Conservation (phyloP, 2,888 invertebrate genomes). For the Tachystola acroxantha region DNA sequence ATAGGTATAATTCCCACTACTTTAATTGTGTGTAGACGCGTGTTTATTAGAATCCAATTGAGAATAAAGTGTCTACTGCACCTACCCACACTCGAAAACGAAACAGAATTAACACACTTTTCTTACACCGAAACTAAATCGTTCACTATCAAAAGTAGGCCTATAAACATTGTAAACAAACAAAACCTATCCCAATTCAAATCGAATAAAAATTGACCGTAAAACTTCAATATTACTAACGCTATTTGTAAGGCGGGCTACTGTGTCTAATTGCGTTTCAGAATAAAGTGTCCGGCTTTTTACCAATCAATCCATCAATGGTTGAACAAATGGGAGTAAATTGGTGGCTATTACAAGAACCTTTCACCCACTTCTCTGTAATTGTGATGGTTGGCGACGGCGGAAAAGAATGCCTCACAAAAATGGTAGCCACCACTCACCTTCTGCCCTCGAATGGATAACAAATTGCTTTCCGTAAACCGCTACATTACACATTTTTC, state of each 20-base stretch:
- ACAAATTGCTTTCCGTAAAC: conserved; percentile 15
- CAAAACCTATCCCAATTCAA: conserved; percentile 16
- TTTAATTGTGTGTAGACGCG: too few species aligned
- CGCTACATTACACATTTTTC: conserved; percentile 17
- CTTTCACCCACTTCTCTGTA: conserved; percentile 55
- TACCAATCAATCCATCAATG: conserved; percentile 34
- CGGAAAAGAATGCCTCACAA: conserved; percentile 13
- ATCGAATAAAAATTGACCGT: conserved; percentile 25
- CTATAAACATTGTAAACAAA: conserved; percentile 19
- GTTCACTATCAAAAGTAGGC: conserved; percentile 21
- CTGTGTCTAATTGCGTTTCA: conserved; percentile 40
- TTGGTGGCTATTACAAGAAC: conserved; percentile 44
- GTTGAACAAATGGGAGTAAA: conserved; percentile 47
- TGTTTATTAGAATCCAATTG: too few species aligned
- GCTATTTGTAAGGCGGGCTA: conserved; percentile 15
- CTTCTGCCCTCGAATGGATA: conserved; percentile 19
- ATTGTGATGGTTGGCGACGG: conserved; percentile 13
- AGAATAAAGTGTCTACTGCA: too few species aligned
- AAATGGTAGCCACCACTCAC: conserved; percentile 19
- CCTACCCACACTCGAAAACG: too few species aligned
- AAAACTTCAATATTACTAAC: conserved; percentile 18
- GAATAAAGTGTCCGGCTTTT: conserved; percentile 23
- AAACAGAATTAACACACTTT: background rate
- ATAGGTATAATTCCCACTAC: too few species aligned
- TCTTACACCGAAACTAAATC: background rate